Evolutionary conservation across 2,888 invertebrate genomes (phyloP).

Genomic region (Drosophila pseudotalamancana): DNA sequence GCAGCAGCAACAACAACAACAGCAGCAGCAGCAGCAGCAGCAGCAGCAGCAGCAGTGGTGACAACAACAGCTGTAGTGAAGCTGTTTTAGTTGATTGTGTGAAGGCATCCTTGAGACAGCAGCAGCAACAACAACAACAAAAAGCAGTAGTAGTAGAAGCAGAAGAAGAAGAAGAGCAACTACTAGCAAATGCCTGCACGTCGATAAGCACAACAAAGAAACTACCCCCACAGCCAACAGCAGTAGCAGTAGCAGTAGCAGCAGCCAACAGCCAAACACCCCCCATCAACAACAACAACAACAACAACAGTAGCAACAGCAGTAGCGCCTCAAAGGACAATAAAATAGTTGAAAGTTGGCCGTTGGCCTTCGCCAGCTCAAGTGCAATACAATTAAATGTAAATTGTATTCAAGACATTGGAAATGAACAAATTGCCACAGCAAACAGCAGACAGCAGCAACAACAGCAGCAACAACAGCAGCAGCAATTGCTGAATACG

Average conservation of each 20-base stretch:
- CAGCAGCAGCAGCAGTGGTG: conserved; percentile 17
- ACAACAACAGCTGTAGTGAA: conserved; percentile 45
- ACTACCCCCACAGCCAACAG: conserved; percentile 53
- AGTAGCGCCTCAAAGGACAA: conserved; percentile 38
- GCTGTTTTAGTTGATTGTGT: conserved; percentile 59
- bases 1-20: conserved; percentile 32
- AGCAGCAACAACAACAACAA: conserved; percentile 42
- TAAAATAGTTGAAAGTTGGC: conserved; percentile 34
- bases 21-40: conserved; percentile 29
- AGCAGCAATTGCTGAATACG: conserved; percentile 62
- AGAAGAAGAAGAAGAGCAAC: too few relatives aligned
- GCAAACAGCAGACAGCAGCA: conserved; percentile 35
- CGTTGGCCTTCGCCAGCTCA: conserved; percentile 37
- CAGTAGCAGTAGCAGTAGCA: conserved; percentile 1
- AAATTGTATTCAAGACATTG: conserved; percentile 57
- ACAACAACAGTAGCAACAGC: background rate
- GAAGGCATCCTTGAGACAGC: conserved; percentile 70
- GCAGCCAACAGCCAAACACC: conserved; percentile 4
- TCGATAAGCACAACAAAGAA: conserved; percentile 55
- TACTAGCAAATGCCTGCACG: conserved; percentile 52
- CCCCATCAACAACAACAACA: conserved; percentile 5
- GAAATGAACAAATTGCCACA: conserved; percentile 44
- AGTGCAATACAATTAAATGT: conserved; percentile 71
- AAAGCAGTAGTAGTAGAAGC: too few relatives aligned
- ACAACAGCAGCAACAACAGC: conserved; percentile 13